Evolutionary conservation across 2,797 vertebrate species (phyloP).

Genomic region (Oryzias sinensis): DNA sequence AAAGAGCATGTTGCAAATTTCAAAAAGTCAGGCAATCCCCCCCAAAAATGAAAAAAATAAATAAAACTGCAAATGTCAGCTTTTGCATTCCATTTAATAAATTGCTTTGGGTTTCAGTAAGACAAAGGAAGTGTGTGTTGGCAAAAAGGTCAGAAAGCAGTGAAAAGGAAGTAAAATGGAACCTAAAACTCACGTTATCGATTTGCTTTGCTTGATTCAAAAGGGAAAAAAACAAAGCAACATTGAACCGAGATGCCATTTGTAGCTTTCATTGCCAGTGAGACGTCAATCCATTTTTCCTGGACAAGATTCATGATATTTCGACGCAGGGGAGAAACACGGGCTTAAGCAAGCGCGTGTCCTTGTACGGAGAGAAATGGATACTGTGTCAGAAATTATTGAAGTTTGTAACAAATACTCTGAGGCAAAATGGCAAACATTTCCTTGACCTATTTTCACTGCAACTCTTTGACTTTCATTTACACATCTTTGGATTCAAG

Average conservation of each 20-base stretch:
- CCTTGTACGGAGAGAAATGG: slow-evolving; percentile 67
- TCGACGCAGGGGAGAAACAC: slow-evolving; percentile 36
- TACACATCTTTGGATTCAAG: slow-evolving; percentile 28
- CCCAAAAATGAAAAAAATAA: no score
- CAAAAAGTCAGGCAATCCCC: slow-evolving; percentile 30
- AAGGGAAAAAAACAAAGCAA: neutral
- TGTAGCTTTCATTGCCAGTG: slow-evolving; percentile 63
- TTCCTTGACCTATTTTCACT: slow-evolving; percentile 54
- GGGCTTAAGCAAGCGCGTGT: slow-evolving; percentile 42
- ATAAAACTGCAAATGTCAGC: slow-evolving; percentile 65
- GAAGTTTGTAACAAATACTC: slow-evolving; percentile 66
- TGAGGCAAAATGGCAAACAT: slow-evolving; percentile 40
- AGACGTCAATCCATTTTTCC: slow-evolving; percentile 63
- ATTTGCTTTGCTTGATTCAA: slow-evolving; percentile 66
- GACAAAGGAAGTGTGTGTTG: slow-evolving; percentile 50
- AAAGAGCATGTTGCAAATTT: slow-evolving; percentile 55
- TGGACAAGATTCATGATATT: slow-evolving; percentile 73
- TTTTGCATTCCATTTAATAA: slow-evolving; percentile 67
- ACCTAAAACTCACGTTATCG: slow-evolving; percentile 58
- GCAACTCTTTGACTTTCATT: slow-evolving; percentile 35
- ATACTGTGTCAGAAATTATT: slow-evolving; percentile 69
- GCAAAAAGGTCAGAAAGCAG: slow-evolving; percentile 69
- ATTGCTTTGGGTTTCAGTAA: slow-evolving; percentile 53
- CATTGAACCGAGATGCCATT: slow-evolving; percentile 49
- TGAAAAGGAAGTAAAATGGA: slow-evolving; percentile 44